Conservation (phyloP, 2,888 invertebrate genomes). For the Julus scandinavius region DNA sequence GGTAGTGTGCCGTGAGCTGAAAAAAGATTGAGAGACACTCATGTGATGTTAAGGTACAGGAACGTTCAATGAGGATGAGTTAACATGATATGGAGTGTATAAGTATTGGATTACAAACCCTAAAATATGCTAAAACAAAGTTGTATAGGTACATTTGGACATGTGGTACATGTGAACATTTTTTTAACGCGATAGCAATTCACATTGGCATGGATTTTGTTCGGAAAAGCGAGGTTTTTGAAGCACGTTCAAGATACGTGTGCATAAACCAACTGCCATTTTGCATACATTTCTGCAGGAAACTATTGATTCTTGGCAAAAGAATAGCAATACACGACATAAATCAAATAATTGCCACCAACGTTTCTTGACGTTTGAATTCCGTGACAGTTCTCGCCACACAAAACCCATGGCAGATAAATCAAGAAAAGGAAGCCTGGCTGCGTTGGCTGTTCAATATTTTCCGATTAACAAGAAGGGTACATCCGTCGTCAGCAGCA, state of each 20-base stretch:
- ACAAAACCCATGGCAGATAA: conserved; percentile 20
- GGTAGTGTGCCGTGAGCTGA: too few relatives aligned
- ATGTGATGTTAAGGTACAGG: too few relatives aligned
- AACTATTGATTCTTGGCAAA: conserved; percentile 31
- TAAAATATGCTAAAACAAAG: too few relatives aligned
- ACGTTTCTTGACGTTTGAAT: conserved; percentile 46
- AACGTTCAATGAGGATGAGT: too few relatives aligned
- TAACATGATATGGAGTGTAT: too few relatives aligned
- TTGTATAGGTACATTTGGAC: too few relatives aligned
- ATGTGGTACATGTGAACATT: too few relatives aligned
- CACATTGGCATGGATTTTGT: background rate
- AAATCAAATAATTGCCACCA: conserved; percentile 41
- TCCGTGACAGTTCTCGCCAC: conserved; percentile 22
- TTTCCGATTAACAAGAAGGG: conserved; percentile 53
- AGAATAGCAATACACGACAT: background rate
- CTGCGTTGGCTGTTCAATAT: conserved; percentile 50
- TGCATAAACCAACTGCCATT: background rate
- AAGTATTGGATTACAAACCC: too few relatives aligned
- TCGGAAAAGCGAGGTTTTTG: background rate
- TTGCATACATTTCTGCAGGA: conserved; percentile 24
- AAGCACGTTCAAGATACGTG: background rate
- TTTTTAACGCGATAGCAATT: too few relatives aligned
- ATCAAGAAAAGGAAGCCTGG: conserved; percentile 49
- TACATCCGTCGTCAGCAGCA: conserved; percentile 51
- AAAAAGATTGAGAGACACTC: too few relatives aligned